phyloP scores from a whole-genome alignment of 2,888 invertebrate genomes.

The Ochropleura plecta region DNA sequence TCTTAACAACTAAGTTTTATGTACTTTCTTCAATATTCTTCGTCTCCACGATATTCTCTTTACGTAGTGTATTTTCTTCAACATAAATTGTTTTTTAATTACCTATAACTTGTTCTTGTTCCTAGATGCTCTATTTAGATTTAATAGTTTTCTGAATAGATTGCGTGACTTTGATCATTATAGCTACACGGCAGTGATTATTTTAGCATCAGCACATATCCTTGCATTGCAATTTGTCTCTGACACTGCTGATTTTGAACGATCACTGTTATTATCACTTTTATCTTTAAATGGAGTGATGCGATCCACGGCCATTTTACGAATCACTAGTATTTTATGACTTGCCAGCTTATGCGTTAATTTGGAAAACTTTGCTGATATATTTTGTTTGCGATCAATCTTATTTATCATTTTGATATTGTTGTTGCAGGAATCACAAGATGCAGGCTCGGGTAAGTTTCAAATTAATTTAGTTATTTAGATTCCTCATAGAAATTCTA shows the following conservation, averaged over 20 bases:
- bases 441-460: constrained; percentile 82
- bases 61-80: constrained; percentile 16
- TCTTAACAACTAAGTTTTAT: background rate
- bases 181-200: constrained; percentile 34
- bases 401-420: constrained; percentile 57
- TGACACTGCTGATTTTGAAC: constrained; percentile 31
- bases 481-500: background rate
- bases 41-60: constrained; percentile 3
- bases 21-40: constrained; percentile 21
- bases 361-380: constrained; percentile 41
- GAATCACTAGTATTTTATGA: constrained; percentile 66
- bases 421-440: constrained; percentile 87
- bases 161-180: constrained; percentile 61
- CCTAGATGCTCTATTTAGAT: constrained; percentile 37
- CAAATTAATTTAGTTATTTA: background rate
- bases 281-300: constrained; percentile 8
- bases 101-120: constrained; percentile 4
- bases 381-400: constrained; percentile 3
- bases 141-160: constrained; percentile 30
- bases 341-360: constrained; percentile 76
- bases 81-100: constrained; percentile 10
- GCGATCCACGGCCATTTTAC: constrained; percentile 28
- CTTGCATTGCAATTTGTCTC: constrained; percentile 49
- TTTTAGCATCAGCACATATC: constrained; percentile 56
- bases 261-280: constrained; percentile 27